Percentiles rank a stretch among this genome's conserved stretches.
Evolutionary conservation across 2,113 vertebrate species (phyloP).

Genomic region (Seriola dumerili): DNA sequence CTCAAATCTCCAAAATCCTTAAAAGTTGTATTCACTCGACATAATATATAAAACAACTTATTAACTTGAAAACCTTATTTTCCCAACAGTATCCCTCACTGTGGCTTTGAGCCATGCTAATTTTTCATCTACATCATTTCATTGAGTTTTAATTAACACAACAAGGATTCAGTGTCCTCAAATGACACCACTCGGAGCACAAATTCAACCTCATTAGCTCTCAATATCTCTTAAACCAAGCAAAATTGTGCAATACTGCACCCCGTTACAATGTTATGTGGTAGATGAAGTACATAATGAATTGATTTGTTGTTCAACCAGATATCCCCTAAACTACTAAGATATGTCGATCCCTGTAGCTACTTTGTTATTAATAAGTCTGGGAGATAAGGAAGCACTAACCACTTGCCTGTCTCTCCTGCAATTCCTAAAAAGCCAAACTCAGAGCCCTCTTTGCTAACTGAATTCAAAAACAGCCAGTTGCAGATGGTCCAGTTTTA

Average conservation of each 20-base stretch:
- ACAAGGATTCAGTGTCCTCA: constrained; percentile 81
- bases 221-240: constrained; percentile 71
- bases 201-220: constrained; percentile 81
- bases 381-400: constrained; percentile 36
- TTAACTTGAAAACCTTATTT: constrained; percentile 66
- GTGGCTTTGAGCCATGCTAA: constrained; percentile 76
- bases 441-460: constrained; percentile 21
- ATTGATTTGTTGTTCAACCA: constrained; percentile 70
- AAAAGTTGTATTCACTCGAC: constrained; percentile 49
- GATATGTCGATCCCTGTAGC: constrained; percentile 44
- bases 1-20: constrained; percentile 29
- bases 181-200: constrained; percentile 78
- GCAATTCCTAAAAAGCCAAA: constrained; percentile 54
- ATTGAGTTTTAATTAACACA: constrained; percentile 83
- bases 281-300: constrained; percentile 68
- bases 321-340: constrained; percentile 63
- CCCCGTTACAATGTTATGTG: constrained; percentile 50
- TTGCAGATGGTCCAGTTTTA: constrained; percentile 11
- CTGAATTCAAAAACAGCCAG: constrained; percentile 38
- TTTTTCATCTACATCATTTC: constrained; percentile 77
- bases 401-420: constrained; percentile 18
- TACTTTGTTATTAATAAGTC: constrained; percentile 47
- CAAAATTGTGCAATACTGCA: constrained; percentile 56
- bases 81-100: constrained; percentile 70
- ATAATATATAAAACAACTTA: constrained; percentile 67